A percentile compares a stretch with the other conserved stretches of the same genome.
These are phyloP conservation scores for Tuta absoluta DNA, from an alignment of 2,888 invertebrate genomes.

Conservation along the genomic window DNA sequence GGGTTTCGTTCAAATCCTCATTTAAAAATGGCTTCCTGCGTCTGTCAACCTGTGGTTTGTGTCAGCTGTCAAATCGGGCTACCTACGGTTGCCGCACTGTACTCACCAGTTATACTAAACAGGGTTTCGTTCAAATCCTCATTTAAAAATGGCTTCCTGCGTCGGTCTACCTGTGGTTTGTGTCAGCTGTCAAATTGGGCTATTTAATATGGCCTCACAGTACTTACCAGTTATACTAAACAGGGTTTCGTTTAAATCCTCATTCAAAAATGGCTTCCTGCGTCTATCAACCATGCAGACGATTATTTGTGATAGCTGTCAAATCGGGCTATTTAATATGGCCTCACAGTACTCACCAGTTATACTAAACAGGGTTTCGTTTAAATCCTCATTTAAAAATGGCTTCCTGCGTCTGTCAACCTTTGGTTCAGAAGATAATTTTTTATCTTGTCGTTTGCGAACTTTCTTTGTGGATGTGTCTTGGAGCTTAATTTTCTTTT, in stretches of 20 bases:
- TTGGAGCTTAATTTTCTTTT: slow-evolving; percentile 28
- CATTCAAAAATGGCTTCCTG: slow-evolving; percentile 65
- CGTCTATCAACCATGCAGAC: slow-evolving; percentile 64
- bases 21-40: slow-evolving; percentile 66
- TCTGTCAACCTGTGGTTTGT: no score
- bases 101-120: slow-evolving; percentile 49
- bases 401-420: slow-evolving; percentile 47
- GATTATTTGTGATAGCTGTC: no score
- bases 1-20: slow-evolving; percentile 63
- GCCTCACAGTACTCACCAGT: background rate
- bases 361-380: slow-evolving; percentile 65
- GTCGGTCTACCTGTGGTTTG: no score
- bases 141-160: slow-evolving; percentile 66
- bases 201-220: no score
- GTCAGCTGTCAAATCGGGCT: no score
- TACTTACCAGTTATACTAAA: slow-evolving; percentile 50
- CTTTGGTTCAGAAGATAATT: slow-evolving; percentile 48
- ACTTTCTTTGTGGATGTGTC: slow-evolving; percentile 14
- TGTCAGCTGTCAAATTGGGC: no score
- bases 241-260: slow-evolving; percentile 63
- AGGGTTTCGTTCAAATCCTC: slow-evolving; percentile 66
- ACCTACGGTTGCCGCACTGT: background rate
- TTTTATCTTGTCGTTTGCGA: slow-evolving; percentile 20
- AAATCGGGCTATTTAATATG: no score
- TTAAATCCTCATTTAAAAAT: slow-evolving; percentile 64